A percentile compares a stretch with the other conserved stretches of the same genome.
phyloP scores from a whole-genome alignment of 2,113 vertebrate species.

The Gorsachius goisagi region DNA sequence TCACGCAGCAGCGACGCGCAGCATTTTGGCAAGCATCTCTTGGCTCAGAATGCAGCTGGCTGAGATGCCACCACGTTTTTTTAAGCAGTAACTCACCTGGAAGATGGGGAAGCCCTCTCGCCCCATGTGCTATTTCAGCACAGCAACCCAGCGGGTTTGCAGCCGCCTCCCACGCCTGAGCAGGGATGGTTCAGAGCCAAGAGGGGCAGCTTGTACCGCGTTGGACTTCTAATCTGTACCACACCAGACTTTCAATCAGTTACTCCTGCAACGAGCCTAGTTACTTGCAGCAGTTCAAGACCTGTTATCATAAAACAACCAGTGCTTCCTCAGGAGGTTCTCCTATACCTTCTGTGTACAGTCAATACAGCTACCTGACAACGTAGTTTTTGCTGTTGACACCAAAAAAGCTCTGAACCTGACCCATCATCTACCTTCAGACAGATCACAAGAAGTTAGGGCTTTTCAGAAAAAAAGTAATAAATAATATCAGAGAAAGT shows the following conservation, averaged over 20 bases:
- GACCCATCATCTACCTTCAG: not conserved
- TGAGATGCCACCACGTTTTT: not conserved
- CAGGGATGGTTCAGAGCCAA: not conserved
- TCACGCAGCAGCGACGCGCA: not conserved
- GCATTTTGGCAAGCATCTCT: not conserved
- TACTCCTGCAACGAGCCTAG: not conserved
- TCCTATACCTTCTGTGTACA: rapidly evolving
- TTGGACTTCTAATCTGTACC: not conserved
- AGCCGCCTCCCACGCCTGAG: not conserved
- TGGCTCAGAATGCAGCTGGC: not conserved
- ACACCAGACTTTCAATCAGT: not conserved
- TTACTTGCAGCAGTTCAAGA: not conserved
- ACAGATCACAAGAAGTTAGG: not conserved
- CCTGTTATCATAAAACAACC: not conserved
- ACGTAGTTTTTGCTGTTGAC: not conserved
- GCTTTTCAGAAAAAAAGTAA: not conserved
- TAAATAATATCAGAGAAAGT: not conserved
- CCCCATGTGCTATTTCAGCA: rapidly evolving
- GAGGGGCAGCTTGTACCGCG: not conserved
- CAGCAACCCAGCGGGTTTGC: not conserved
- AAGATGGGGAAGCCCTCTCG: not conserved
- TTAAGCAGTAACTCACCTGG: rapidly evolving
- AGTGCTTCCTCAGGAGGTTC: not conserved
- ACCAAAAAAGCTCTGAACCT: not conserved
- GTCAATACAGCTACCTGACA: not conserved